These are phyloP conservation scores for Odocoileus hemionus DNA, from an alignment of 2,113 vertebrate genomes.

Conservation along the genomic window DNA sequence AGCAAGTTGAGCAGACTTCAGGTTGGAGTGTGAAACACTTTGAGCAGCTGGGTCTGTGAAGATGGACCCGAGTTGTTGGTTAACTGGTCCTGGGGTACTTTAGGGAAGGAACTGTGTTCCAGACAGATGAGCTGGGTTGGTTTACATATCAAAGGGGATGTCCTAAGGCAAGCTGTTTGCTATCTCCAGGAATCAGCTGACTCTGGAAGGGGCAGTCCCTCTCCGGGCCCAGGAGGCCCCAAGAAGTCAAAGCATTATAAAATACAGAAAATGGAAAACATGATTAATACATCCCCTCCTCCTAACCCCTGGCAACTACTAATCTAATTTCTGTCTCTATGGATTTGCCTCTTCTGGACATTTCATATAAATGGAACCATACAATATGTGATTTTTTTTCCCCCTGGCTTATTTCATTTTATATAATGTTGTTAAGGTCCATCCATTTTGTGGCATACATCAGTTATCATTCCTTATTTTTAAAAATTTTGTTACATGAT, in stretches of 20 bases:
- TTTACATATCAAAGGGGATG: rapidly evolving
- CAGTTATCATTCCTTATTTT: neutral
- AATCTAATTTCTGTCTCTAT: neutral
- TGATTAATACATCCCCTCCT: too few relatives aligned
- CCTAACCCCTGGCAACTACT: neutral
- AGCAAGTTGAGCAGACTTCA: rapidly evolving
- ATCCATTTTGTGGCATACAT: rapidly evolving
- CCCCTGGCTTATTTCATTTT: neutral
- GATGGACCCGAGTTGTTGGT: neutral
- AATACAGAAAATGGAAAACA: neutral
- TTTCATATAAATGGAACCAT: neutral
- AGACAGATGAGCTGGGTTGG: neutral
- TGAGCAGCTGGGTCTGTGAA: neutral
- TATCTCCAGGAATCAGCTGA: neutral
- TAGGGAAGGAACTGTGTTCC: rapidly evolving
- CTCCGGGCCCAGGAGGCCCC: neutral
- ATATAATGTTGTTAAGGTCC: neutral
- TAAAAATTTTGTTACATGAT: neutral
- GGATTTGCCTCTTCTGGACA: neutral
- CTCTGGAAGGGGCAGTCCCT: neutral
- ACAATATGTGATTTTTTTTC: rapidly evolving
- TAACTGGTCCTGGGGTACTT: too few relatives aligned
- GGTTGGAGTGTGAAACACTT: rapidly evolving
- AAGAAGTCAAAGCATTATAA: neutral
- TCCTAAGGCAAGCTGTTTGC: too few relatives aligned